phyloP scores from a whole-genome alignment of 2,797 vertebrate species.

The Eidolon dupreanum region DNA sequence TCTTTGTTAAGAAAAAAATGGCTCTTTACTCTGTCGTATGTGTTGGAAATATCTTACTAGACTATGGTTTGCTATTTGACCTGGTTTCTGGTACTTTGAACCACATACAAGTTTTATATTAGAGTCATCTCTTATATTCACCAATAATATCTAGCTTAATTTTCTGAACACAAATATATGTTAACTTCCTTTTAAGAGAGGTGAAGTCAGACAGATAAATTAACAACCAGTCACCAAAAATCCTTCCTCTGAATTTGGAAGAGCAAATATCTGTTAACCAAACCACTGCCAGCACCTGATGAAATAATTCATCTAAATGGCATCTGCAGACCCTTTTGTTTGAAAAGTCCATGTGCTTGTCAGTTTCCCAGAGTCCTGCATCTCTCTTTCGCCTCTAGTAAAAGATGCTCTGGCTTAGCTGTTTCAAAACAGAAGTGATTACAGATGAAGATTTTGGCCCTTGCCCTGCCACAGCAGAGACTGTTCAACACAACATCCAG shows the following conservation, averaged over 20 bases:
- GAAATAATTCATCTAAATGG: not conserved
- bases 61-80: conserved; percentile 27
- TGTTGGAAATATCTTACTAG: conserved; percentile 1
- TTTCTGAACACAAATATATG: conserved; percentile 36
- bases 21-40: not conserved
- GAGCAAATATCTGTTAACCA: not conserved
- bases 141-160: conserved; percentile 2
- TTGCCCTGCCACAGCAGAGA: not conserved
- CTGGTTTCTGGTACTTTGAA: not conserved
- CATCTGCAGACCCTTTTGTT: not conserved
- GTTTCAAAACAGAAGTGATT: conserved; percentile 49
- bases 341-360: not conserved
- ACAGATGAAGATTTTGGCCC: conserved; percentile 18
- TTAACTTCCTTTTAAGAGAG: conserved; percentile 28
- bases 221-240: conserved; percentile 27
- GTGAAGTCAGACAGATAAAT: conserved; percentile 15
- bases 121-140: not conserved
- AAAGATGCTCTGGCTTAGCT: not conserved
- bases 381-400: not conserved
- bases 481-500: not conserved
- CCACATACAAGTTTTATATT: not conserved
- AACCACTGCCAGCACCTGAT: not conserved
- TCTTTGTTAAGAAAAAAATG: not conserved
- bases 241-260: not conserved
- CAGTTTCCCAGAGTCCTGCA: not conserved